Conservation (phyloP, 1,140 invertebrate genomes). For the Tenebrio molitor region DNA sequence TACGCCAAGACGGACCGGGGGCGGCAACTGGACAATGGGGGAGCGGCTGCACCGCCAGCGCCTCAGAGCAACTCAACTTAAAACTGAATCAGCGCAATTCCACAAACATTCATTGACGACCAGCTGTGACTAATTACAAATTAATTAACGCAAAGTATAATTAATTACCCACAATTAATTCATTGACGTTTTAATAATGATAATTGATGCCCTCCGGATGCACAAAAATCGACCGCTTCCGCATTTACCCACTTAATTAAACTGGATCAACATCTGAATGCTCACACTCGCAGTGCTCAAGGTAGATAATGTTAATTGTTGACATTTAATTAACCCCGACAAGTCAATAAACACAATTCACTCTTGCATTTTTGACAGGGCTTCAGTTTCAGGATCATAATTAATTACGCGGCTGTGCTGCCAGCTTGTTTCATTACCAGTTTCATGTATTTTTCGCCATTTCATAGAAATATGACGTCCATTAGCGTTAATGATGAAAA, state of each 20-base stretch:
- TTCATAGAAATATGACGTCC: neutral
- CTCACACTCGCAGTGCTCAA: slow-evolving; percentile 17
- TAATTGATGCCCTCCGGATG: too few relatives aligned
- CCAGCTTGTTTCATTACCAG: neutral
- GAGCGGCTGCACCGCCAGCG: too few relatives aligned
- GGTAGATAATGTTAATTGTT: slow-evolving; percentile 19
- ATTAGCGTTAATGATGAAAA: neutral
- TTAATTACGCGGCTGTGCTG: slow-evolving; percentile 5
- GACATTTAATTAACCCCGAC: slow-evolving; percentile 19
- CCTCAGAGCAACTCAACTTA: too few relatives aligned
- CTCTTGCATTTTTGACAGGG: slow-evolving; percentile 21
- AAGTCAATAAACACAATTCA: slow-evolving; percentile 27
- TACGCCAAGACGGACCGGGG: slow-evolving; percentile 2
- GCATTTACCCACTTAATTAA: slow-evolving; percentile 10
- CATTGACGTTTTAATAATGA: too few relatives aligned
- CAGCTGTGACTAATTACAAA: too few relatives aligned
- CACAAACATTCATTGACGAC: too few relatives aligned
- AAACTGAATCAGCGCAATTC: too few relatives aligned
- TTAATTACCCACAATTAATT: too few relatives aligned
- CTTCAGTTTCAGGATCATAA: slow-evolving; percentile 11
- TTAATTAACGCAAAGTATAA: too few relatives aligned
- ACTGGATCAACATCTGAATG: slow-evolving; percentile 14
- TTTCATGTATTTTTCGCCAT: neutral
- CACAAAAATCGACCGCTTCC: too few relatives aligned
- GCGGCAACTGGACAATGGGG: too few relatives aligned